A percentile compares a stretch with the other conserved stretches of the same genome.
phyloP scores from a whole-genome alignment of 2,888 invertebrate species.

The Rhingia campestris region DNA sequence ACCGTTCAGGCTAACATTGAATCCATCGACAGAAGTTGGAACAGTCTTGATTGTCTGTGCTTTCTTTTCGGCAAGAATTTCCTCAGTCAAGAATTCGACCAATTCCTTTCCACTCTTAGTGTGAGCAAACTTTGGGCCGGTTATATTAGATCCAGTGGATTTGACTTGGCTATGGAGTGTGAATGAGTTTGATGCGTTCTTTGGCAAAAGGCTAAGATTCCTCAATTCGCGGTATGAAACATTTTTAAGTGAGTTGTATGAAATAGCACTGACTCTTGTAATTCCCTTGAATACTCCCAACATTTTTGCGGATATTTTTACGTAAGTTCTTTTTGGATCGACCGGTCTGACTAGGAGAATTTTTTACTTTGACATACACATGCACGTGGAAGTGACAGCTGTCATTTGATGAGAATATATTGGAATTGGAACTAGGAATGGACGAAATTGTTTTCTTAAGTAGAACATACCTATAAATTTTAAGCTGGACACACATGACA shows the following conservation, averaged over 20 bases:
- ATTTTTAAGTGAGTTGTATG: conserved; percentile 47
- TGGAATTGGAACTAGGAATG: conserved; percentile 2
- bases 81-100: conserved; percentile 95
- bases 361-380: conserved; percentile 45
- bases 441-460: not conserved
- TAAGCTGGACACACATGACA: no score
- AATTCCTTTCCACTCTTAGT: conserved; percentile 84
- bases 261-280: conserved; percentile 40
- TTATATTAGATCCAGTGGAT: not conserved
- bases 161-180: conserved; percentile 31
- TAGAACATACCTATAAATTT: no score
- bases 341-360: conserved; percentile 19
- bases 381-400: conserved; percentile 46
- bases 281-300: conserved; percentile 47
- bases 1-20: conserved; percentile 90
- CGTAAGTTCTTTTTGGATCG: conserved; percentile 52
- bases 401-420: conserved; percentile 3
- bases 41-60: conserved; percentile 89
- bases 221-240: conserved; percentile 36
- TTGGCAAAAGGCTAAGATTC: conserved; percentile 47
- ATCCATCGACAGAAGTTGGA: conserved; percentile 91
- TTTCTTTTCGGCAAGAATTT: conserved; percentile 95
- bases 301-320: conserved; percentile 61
- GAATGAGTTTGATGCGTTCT: conserved; percentile 14
- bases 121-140: conserved; percentile 39